phyloP scores from a whole-genome alignment of 2,888 invertebrate species.

The Drosophila barbarae region DNA sequence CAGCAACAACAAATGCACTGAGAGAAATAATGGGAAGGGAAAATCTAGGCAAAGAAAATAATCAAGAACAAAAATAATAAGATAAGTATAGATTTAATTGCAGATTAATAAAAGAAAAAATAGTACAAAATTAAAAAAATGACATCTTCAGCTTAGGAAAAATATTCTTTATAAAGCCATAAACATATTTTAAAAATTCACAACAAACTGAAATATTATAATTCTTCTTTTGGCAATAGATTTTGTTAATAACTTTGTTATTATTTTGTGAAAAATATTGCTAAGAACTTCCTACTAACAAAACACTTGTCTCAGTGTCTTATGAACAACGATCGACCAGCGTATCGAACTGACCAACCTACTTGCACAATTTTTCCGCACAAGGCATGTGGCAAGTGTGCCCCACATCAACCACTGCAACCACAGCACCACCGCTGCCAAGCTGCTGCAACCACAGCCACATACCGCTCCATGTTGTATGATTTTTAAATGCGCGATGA shows the following conservation, averaged over 20 bases:
- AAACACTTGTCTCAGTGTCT: neutral
- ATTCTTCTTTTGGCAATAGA: too few relatives aligned
- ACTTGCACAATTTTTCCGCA: constrained; percentile 74
- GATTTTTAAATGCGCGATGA: constrained; percentile 74
- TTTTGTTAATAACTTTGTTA: too few relatives aligned
- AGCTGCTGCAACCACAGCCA: constrained; percentile 27
- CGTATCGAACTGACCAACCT: constrained; percentile 61
- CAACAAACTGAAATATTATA: neutral
- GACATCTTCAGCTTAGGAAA: neutral
- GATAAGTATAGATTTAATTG: neutral
- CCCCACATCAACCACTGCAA: constrained; percentile 62
- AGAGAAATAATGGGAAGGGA: neutral
- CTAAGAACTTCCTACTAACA: too few relatives aligned
- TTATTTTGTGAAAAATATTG: too few relatives aligned
- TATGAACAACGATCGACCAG: constrained; percentile 7
- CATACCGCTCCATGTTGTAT: constrained; percentile 53
- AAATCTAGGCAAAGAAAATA: neutral
- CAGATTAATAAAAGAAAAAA: neutral
- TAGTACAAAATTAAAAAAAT: neutral
- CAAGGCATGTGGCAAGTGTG: constrained; percentile 73
- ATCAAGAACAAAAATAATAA: neutral
- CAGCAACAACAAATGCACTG: constrained; percentile 13
- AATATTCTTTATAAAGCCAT: neutral
- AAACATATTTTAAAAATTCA: neutral
- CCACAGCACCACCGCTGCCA: constrained; percentile 28